phyloP scores from a whole-genome alignment of 2,113 vertebrate genomes.

The Podarcis raffonei region DNA sequence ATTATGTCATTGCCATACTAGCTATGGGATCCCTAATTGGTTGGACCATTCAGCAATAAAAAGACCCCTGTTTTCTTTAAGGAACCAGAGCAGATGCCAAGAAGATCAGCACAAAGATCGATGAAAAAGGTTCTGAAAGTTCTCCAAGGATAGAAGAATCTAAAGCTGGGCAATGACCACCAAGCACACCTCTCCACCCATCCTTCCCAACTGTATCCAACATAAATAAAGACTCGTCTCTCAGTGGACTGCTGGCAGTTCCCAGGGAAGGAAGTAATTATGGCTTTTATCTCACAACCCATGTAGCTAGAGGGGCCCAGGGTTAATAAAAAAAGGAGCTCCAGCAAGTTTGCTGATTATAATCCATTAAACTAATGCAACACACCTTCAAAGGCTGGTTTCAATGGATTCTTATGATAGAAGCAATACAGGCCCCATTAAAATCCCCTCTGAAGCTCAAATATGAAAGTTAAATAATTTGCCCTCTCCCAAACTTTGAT shows the following conservation, averaged over 20 bases:
- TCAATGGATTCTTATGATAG: constrained; percentile 74
- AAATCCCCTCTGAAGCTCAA: constrained; percentile 66
- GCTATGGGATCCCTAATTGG: not conserved
- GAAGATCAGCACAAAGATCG: not conserved
- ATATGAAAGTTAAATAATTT: constrained; percentile 73
- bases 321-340: constrained; percentile 73
- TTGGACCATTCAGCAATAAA: not conserved
- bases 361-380: constrained; percentile 79
- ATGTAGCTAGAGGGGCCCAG: constrained; percentile 50
- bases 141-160: not conserved
- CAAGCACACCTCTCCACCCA: not conserved
- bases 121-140: not conserved
- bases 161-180: not conserved
- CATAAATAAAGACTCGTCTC: not conserved
- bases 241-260: not conserved
- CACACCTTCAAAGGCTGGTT: constrained; percentile 72
- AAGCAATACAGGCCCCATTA: constrained; percentile 75
- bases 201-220: not conserved
- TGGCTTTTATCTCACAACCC: not conserved
- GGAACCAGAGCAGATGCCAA: not conserved
- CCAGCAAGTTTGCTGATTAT: constrained; percentile 73
- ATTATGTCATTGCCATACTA: not conserved
- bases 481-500: constrained; percentile 66
- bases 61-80: too few relatives aligned
- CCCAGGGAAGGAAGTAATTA: not conserved